Conservation (phyloP, 2,797 vertebrate genomes). For the Discoglossus pictus region DNA sequence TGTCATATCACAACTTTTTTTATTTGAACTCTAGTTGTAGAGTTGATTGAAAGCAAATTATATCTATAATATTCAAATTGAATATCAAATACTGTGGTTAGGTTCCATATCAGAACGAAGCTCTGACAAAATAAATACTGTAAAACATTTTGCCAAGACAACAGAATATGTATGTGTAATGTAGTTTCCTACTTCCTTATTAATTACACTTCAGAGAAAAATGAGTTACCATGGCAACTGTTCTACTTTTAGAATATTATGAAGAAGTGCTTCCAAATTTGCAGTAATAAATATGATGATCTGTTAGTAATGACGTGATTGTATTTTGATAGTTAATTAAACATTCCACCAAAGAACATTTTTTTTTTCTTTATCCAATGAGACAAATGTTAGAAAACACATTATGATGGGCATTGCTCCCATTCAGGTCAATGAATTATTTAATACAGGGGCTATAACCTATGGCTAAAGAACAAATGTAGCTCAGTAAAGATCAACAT, state of each 20-base stretch:
- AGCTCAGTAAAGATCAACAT: too few species aligned
- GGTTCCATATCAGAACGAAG: too few species aligned
- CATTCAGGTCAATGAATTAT: constrained; percentile 5
- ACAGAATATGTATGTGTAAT: constrained; percentile 49
- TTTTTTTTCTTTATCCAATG: too few species aligned
- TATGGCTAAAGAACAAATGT: too few species aligned
- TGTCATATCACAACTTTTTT: constrained; percentile 33
- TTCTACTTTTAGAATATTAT: constrained; percentile 50
- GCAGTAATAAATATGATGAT: constrained; percentile 49
- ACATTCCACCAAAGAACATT: constrained; percentile 1
- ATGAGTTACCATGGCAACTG: constrained; percentile 39
- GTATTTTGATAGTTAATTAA: constrained; percentile 31
- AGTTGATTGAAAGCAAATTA: too few species aligned
- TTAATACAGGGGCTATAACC: too few species aligned
- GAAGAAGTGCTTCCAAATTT: constrained; percentile 40
- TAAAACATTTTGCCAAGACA: constrained; percentile 18
- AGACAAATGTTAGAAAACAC: too few species aligned
- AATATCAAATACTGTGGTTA: too few species aligned
- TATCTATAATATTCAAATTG: too few species aligned
- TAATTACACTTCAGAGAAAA: constrained; percentile 51
- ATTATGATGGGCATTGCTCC: background rate
- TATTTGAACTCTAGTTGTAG: background rate
- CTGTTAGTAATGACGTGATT: constrained; percentile 26
- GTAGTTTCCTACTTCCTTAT: constrained; percentile 44
- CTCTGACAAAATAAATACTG: too few species aligned